Percentiles rank a stretch among this genome's conserved stretches.
These are phyloP conservation scores for Tamias sibiricus DNA, from an alignment of 2,113 vertebrate species.

Conservation along the genomic window DNA sequence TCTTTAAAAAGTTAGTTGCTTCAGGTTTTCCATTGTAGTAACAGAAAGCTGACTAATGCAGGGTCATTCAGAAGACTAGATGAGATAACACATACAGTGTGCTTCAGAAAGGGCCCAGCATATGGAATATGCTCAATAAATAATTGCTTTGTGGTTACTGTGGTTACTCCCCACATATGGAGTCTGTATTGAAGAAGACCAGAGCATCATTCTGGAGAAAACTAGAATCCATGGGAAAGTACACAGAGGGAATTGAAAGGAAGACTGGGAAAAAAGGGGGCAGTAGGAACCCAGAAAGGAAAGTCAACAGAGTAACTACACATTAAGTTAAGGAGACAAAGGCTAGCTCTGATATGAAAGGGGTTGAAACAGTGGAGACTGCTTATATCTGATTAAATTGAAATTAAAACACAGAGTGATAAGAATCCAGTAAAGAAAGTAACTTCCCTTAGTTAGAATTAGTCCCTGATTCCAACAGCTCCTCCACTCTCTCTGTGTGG, in stretches of 20 bases:
- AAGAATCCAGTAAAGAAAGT: neutral
- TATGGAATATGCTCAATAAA: neutral
- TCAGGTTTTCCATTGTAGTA: neutral
- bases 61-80: neutral
- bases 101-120: neutral
- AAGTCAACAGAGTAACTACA: neutral
- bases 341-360: neutral
- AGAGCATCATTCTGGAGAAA: neutral
- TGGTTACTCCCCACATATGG: neutral
- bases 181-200: neutral
- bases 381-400: neutral
- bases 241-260: neutral
- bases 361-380: neutral
- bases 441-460: neutral
- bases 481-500: neutral
- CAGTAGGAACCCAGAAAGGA: neutral
- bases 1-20: neutral
- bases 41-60: neutral
- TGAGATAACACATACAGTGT: neutral
- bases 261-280: neutral
- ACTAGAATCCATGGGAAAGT: neutral
- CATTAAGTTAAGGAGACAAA: neutral
- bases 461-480: neutral
- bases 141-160: neutral
- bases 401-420: neutral